These are phyloP conservation scores for Syngnathus acus DNA, from an alignment of 2,797 vertebrate species.

Conservation along the genomic window DNA sequence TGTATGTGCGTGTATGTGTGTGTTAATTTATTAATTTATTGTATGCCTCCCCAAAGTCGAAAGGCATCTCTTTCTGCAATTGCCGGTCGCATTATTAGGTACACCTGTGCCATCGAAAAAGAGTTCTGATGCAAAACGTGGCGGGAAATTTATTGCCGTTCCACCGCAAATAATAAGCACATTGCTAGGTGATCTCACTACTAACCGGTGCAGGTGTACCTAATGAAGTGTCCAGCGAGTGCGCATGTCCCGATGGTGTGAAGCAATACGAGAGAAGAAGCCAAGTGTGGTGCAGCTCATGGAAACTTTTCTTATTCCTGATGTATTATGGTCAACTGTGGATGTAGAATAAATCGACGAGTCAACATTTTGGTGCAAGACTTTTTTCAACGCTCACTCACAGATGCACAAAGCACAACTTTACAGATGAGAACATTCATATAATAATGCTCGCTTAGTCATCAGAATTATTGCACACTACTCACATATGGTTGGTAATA, in stretches of 20 bases:
- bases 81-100: neutral
- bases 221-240: neutral
- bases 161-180: neutral
- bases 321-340: constrained; percentile 66
- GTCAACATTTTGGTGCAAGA: constrained; percentile 29
- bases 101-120: neutral
- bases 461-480: no score
- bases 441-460: no score
- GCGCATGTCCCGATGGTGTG: constrained; percentile 64
- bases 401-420: neutral
- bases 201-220: neutral
- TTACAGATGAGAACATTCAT: no score
- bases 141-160: no score
- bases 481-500: no score
- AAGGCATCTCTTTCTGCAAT: neutral
- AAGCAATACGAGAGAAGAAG: constrained; percentile 69
- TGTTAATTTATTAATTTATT: constrained; percentile 1
- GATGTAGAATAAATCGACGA: constrained; percentile 69
- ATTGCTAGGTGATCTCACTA: neutral
- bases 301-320: constrained; percentile 66
- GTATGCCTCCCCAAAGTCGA: neutral
- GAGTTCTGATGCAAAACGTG: no score
- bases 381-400: neutral
- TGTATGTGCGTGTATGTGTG: neutral
- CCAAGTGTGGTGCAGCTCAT: constrained; percentile 67